Evolutionary conservation across 1,140 invertebrate species (phyloP).

Genomic region (Vanessa tameamea): DNA sequence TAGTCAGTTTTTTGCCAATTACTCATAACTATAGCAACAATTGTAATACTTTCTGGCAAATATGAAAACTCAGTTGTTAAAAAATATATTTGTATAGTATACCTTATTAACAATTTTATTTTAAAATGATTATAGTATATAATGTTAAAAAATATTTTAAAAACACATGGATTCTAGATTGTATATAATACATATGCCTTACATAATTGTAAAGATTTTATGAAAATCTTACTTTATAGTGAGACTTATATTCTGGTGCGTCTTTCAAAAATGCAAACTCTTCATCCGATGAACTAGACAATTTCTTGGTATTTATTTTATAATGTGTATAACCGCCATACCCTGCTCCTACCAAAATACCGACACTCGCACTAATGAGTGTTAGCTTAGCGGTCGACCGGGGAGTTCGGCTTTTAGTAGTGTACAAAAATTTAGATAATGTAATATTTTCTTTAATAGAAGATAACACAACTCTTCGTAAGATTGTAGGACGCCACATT

Average conservation of each 20-base stretch:
- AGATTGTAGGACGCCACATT: conserved; percentile 69
- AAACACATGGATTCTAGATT: too few species aligned
- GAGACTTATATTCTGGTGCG: conserved; percentile 62
- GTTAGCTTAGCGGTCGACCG: conserved; percentile 70
- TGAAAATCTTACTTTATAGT: conserved; percentile 62
- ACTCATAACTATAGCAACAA: too few species aligned
- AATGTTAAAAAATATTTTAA: too few species aligned
- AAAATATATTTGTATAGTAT: neutral
- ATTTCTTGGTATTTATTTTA: conserved; percentile 69
- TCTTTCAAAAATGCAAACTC: conserved; percentile 65
- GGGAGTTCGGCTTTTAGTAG: conserved; percentile 61
- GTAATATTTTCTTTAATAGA: conserved; percentile 58
- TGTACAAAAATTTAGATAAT: conserved; percentile 58
- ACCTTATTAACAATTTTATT: too few species aligned
- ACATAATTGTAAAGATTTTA: conserved; percentile 11
- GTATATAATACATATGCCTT: conserved; percentile 2
- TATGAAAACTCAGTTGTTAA: neutral
- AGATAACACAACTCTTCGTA: conserved; percentile 60
- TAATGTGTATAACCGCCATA: conserved; percentile 79
- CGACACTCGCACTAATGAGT: conserved; percentile 74
- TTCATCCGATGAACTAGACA: conserved; percentile 42
- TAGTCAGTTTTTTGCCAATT: too few species aligned
- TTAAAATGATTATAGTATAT: too few species aligned
- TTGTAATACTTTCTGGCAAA: neutral
- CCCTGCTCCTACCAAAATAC: conserved; percentile 70